Evolutionary conservation across 2,888 invertebrate species (phyloP), one percentile per base, ranked within the genome.

Genomic region (Diarsia brunnea): DNA sequence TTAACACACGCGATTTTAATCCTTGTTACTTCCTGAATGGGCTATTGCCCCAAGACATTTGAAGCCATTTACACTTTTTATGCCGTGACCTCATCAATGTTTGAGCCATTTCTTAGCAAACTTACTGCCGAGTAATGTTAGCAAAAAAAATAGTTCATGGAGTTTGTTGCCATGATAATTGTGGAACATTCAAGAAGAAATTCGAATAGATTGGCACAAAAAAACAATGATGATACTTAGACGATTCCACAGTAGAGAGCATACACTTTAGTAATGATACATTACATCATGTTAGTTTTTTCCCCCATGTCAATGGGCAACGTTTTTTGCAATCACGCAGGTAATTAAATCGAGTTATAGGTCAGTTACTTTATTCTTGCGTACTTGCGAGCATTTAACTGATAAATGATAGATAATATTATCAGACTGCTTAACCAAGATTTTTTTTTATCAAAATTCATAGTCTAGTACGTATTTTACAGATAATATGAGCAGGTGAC

Each of bases 251-350:
- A 71, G 73, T 68, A 61, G 55, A 80, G 70, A 76, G 64, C 77
- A 73, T 38, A 71, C 49, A 58, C 53, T 65, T 74, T 55, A n/a
- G 5, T 64, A 79, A 73, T 75, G 55, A 69, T 67, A 80, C 69
- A 72, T 82, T 82, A 82, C 83, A 84, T 80, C 82, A 82, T 76
- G 60, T 43, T 27, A 31, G 61, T 80, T 80, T 84, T 82, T 69
- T 31, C 58, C 19, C 19, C 55, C 51, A 55, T 60, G 49, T 69
- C 49, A 70, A 70, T 70, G 47, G 49, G 24, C 73, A 80, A 45
- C 2, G 4, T 65, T 74, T 80, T 73, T 84, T 76, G 70, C 53
- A 75, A 73, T 61, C 49, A 68, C 24, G 7, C 45, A 47, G 64
- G 70, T 71, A 61, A 74, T 77, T 77, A 70, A 60, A 65, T 49